Percentiles rank a stretch among this genome's conserved stretches.
Evolutionary conservation across 2,888 invertebrate genomes (phyloP).

Genomic region (Watsonalla binaria): DNA sequence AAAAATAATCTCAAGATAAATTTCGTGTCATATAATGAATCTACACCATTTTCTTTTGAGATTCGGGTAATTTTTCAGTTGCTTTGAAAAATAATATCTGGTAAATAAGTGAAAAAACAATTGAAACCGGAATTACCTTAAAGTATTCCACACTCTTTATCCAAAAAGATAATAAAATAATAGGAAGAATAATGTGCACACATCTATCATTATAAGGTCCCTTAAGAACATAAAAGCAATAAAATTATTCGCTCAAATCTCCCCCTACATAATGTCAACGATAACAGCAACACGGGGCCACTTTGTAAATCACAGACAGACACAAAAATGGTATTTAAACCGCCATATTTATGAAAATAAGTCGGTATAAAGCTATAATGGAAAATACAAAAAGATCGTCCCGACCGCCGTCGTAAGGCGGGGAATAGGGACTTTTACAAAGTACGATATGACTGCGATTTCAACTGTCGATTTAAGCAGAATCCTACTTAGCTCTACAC

Average conservation of each 20-base stretch:
- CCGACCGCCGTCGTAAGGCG: constrained; percentile 43
- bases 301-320: constrained; percentile 68
- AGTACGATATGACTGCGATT: constrained; percentile 21
- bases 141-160: no score
- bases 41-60: no score
- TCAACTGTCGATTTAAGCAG: neutral
- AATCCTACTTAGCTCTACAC: no score
- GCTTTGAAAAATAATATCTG: no score
- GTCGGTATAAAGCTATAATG: constrained; percentile 69
- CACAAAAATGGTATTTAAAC: constrained; percentile 69
- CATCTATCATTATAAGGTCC: no score
- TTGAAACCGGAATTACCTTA: no score
- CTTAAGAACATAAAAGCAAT: neutral
- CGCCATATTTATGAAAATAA: constrained; percentile 77
- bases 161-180: no score
- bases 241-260: constrained; percentile 5
- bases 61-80: no score
- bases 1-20: no score
- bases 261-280: neutral
- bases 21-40: no score
- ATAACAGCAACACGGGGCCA: constrained; percentile 29
- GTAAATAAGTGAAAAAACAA: no score
- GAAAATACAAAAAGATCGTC: constrained; percentile 71
- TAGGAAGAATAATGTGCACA: no score
- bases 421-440: constrained; percentile 18